Conservation (phyloP, 2,888 invertebrate species). For the Erebia ligea region DNA sequence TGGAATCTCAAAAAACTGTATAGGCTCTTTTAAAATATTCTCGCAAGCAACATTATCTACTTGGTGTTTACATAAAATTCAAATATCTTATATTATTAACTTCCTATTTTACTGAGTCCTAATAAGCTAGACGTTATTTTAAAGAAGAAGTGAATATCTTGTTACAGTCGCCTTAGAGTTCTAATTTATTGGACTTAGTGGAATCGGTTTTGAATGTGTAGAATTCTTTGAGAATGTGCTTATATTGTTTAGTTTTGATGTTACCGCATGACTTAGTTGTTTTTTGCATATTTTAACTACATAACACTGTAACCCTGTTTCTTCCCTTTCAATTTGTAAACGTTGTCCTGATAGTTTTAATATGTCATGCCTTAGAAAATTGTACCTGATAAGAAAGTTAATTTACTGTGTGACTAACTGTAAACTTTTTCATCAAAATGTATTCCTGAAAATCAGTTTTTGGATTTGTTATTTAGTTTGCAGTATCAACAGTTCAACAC, state of each 20-base stretch:
- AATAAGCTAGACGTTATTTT: background rate
- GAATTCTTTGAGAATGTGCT: background rate
- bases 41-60: background rate
- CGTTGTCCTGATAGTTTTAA: background rate
- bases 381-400: background rate
- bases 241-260: background rate
- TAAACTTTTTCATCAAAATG: background rate
- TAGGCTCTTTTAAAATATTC: background rate
- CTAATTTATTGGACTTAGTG: constrained; percentile 1
- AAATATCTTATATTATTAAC: too few relatives aligned
- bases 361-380: background rate
- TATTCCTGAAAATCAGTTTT: background rate
- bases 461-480: background rate
- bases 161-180: background rate
- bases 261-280: constrained; percentile 8
- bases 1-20: background rate
- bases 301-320: background rate
- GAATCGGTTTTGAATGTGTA: constrained; percentile 1
- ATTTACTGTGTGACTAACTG: background rate
- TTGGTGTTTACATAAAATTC: background rate
- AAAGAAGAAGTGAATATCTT: background rate
- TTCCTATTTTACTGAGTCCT: constrained; percentile 2
- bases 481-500: background rate
- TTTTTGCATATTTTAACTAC: background rate
- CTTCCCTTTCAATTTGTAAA: background rate